Base-by-base conservation (phyloP, 1,140 invertebrate genomes). In the Apis dorsata region DNA sequence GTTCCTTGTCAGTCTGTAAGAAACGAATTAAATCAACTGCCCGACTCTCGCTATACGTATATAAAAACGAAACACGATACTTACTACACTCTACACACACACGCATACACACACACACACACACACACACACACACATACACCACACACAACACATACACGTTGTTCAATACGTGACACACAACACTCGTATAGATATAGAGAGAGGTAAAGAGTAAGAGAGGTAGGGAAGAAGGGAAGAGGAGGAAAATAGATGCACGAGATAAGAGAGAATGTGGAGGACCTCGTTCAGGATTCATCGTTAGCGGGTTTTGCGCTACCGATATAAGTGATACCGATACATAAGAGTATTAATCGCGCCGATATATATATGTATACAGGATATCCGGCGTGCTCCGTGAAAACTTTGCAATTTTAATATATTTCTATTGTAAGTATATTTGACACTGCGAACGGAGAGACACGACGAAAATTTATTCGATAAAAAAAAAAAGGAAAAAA, bases 341-440 rank as follows among this genome's bases (percentile, higher is more conserved):
- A 62, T 87, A 85, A 74, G 62, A 74, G 49, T n/a, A 57, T 79
- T 53, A 70, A 49, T 60, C 49, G 66, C 57, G 68, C 51, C 53
- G 53, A 44, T 44, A 44, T 44, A 44, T 44, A 44, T 44, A 44
- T 44, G 34, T 44, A 44, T 44, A 44, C 53, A 19, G 53, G 63
- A 85, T 84, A 84, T 85, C 81, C 87, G 86, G 88, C 89, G 86
- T 82, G 82, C 86, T 81, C 65, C 73, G 74, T 71, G 79, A 91
- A 44, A 90, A 90, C 87, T 92, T 91, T 91, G 86, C 91, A 91
- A 91, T 91, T 92, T 91, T 91, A 91, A 92, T 91, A 91, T 91
- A 91, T 91, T 92, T 92, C 91, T 91, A 91, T 92, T 91, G 90
- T 87, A 87, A 87, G 86, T 87, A 87, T 87, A 86, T 44, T 81